Base-by-base conservation (phyloP, 2,888 invertebrate species). In the Sarcophaga carnaria region DNA sequence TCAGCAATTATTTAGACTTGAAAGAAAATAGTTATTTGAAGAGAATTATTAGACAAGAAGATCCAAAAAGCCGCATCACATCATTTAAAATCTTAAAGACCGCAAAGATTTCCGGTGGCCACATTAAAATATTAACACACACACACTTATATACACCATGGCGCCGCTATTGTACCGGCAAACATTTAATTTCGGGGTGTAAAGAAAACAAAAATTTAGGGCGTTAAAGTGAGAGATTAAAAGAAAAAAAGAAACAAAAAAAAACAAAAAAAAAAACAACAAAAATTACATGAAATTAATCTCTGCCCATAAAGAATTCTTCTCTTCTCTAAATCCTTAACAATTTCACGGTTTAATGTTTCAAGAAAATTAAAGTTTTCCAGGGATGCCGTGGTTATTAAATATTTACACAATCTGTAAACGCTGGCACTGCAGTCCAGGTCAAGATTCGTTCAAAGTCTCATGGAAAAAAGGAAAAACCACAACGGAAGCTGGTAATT, bases 211-310 rank as follows among this genome's bases (percentile, higher is more conserved):
- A 71, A 25, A 72, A 77, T 67, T 87, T 79, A 72, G 87, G 87
- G 87, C 87, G 87, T 87, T 27, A 84, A 87, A 79, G 71, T 82
- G 71, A 69, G 70, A 79, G 84, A 84, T 87, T 87, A 87, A 54
- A 17, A 14, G 75, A 70, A 71, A 74, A 71, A 69, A 81, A 81
- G 20, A 67, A 69, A 81, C 22, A 22, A 22, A 70, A 71, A 74
- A 71, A 69, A 79, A 84, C 20, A 84, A 49, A 14, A 4, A 74
- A 70, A 70, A 74, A 62, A 69, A 81, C 79, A 54, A 27, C 66
- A 49, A 76, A 69, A 71, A 80, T 59, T 83, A 69, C 82, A 63
- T 76, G 67, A 79, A 84, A 87, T 82, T 82, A 84, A 87, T 84
- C 87, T 87, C 62, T 59, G 14, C 37, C 37, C 37, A n/a, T 11